These are phyloP conservation scores for Alces alces DNA, from an alignment of 2,113 vertebrate genomes.

Conservation along the genomic window DNA sequence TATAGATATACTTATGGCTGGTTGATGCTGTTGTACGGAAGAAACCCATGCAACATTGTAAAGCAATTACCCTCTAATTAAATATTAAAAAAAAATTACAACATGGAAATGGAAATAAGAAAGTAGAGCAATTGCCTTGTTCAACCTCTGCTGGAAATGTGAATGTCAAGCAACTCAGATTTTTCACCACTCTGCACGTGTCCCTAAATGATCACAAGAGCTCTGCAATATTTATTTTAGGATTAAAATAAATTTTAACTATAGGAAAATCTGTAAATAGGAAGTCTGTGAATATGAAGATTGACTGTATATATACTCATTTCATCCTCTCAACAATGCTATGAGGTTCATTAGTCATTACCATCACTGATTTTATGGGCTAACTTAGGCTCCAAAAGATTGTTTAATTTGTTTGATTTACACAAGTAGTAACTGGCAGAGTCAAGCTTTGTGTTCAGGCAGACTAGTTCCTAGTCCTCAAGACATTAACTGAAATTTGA, in stretches of 20 bases:
- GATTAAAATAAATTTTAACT: background rate
- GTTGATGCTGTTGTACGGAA: fast-evolving
- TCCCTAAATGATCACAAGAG: background rate
- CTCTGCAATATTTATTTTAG: background rate
- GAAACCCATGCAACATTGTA: background rate
- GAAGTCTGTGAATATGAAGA: background rate
- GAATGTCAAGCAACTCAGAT: background rate
- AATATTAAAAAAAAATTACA: background rate
- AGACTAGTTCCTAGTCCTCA: background rate
- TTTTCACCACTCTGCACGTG: background rate
- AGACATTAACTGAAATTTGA: background rate
- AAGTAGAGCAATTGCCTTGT: background rate
- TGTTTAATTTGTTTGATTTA: background rate
- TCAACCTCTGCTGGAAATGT: background rate
- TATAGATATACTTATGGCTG: background rate
- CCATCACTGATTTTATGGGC: background rate
- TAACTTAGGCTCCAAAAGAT: background rate
- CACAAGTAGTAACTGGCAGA: background rate
- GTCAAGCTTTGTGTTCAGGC: background rate
- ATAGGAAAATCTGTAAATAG: background rate
- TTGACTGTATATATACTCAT: background rate
- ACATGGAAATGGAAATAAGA: background rate
- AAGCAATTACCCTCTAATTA: background rate
- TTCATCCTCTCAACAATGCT: background rate
- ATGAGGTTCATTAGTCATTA: background rate